These are phyloP conservation scores for Thunnus maccoyii DNA, from an alignment of 2,113 vertebrate genomes.

Conservation along the genomic window DNA sequence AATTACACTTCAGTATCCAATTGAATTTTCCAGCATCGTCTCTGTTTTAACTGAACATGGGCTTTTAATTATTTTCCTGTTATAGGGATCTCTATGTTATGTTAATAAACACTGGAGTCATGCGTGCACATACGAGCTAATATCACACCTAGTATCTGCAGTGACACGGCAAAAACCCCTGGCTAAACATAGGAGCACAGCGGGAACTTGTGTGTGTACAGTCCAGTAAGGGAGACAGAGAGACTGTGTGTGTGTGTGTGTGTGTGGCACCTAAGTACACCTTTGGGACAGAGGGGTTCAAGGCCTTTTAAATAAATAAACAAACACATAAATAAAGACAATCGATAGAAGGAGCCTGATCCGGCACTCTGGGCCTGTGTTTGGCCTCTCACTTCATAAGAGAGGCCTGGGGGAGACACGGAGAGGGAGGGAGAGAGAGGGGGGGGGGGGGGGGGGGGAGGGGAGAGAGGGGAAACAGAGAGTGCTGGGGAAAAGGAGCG, in stretches of 20 bases:
- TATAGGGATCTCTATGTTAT: constrained; percentile 22
- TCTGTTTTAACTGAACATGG: not conserved
- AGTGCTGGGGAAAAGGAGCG: constrained; percentile 7
- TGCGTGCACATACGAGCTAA: constrained; percentile 40
- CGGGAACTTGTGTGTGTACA: constrained; percentile 34
- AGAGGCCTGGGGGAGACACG: constrained; percentile 49
- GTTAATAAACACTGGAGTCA: constrained; percentile 26
- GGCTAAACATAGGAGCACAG: constrained; percentile 59
- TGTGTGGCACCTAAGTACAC: constrained; percentile 66
- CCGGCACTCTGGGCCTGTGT: constrained; percentile 69
- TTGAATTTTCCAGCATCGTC: not conserved
- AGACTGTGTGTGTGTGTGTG: constrained; percentile 28
- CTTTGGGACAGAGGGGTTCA: constrained; percentile 66
- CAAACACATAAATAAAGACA: constrained; percentile 79
- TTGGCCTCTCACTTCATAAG: constrained; percentile 75
- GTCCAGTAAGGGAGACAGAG: constrained; percentile 12
- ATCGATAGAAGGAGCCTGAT: constrained; percentile 78
- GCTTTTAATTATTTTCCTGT: not conserved
- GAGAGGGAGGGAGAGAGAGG: not conserved
- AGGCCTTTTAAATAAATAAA: constrained; percentile 78
- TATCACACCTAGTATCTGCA: constrained; percentile 56
- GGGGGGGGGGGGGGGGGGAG: constrained; percentile 29
- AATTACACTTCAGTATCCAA: not conserved
- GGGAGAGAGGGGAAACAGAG: not conserved
- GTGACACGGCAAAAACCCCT: constrained; percentile 45